Evolutionary conservation across 2,797 vertebrate genomes (phyloP).

Genomic region (Muscicapa striata): DNA sequence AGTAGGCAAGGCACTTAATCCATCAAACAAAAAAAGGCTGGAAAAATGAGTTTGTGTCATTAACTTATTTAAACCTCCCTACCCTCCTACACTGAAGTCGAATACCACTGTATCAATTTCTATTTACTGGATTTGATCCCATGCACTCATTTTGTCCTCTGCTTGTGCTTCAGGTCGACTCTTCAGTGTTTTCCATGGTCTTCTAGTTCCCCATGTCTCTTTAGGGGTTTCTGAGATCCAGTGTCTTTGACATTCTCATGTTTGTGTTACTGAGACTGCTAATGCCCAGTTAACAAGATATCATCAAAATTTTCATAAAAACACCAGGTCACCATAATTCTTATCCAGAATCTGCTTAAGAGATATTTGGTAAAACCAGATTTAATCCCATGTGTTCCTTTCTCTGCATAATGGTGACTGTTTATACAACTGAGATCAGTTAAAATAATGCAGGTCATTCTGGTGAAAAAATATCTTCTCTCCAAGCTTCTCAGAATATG

Average conservation of each 20-base stretch:
- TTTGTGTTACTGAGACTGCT: not conserved
- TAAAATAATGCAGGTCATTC: not conserved
- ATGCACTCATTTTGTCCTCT: not conserved
- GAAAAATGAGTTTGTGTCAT: not conserved
- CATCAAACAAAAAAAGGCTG: not conserved
- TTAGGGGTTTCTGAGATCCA: not conserved
- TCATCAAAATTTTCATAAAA: not conserved
- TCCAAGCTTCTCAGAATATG: not conserved
- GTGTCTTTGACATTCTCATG: accelerated
- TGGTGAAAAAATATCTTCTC: not conserved
- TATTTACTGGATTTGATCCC: not conserved
- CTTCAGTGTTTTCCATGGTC: not conserved
- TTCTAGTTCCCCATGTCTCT: not conserved
- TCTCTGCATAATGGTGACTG: not conserved
- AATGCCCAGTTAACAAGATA: not conserved
- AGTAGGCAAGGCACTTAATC: not conserved
- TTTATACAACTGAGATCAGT: not conserved
- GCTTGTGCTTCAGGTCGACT: not conserved
- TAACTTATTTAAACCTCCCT: not conserved
- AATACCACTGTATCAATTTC: not conserved
- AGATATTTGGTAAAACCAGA: not conserved
- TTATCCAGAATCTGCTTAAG: not conserved
- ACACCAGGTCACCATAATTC: not conserved
- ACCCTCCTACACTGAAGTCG: accelerated
- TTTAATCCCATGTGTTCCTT: not conserved